Conservation (phyloP, 2,113 vertebrate genomes). For the Sarotherodon lohbergeri region DNA sequence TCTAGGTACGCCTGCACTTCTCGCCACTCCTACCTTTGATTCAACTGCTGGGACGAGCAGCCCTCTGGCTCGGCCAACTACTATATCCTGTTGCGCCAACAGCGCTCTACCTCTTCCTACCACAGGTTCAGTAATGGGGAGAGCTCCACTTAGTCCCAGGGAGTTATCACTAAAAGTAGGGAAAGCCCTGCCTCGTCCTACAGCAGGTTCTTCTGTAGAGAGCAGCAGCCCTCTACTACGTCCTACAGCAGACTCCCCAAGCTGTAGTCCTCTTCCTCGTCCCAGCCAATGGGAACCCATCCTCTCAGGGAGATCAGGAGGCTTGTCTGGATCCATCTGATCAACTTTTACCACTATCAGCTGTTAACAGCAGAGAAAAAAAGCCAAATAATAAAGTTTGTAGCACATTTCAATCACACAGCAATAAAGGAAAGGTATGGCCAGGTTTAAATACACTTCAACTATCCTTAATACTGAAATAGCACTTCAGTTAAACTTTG, state of each 20-base stretch:
- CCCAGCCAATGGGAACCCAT: constrained; percentile 18
- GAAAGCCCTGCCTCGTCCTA: constrained; percentile 45
- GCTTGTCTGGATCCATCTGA: constrained; percentile 63
- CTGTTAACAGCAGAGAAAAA: background rate
- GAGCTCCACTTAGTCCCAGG: background rate
- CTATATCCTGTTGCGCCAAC: background rate
- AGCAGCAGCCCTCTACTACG: constrained; percentile 41
- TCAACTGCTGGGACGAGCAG: constrained; percentile 15
- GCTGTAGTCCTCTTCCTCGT: constrained; percentile 14
- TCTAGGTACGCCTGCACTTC: background rate
- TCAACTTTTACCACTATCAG: background rate
- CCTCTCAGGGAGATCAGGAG: background rate
- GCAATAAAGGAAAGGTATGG: rapidly evolving
- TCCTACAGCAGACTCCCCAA: constrained; percentile 4
- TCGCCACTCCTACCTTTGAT: constrained; percentile 20
- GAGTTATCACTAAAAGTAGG: background rate
- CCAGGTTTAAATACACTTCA: background rate
- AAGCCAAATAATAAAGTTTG: background rate
- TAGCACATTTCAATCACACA: background rate
- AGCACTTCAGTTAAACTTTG: background rate
- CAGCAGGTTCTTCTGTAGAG: background rate
- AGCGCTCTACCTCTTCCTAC: constrained; percentile 33
- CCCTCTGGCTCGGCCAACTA: constrained; percentile 33
- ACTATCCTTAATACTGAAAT: background rate
- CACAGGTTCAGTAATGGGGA: background rate